Evolutionary conservation across 2,888 invertebrate genomes (phyloP).

Genomic region (Caenorhabditis sulstoni): DNA sequence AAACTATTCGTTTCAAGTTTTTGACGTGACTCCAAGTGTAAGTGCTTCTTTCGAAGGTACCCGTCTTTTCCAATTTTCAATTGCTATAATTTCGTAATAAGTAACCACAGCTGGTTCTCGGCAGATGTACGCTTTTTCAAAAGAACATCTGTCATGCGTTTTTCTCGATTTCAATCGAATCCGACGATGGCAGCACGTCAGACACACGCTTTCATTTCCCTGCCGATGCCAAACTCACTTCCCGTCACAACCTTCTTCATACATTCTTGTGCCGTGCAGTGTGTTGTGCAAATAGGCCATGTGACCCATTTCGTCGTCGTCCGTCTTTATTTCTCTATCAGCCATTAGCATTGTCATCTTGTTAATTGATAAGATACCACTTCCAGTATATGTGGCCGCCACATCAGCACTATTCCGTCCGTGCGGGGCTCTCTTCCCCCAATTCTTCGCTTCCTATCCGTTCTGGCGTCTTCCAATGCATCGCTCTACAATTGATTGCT

Average conservation of each 20-base stretch:
- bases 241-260: neutral
- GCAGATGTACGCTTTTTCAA: too few relatives aligned
- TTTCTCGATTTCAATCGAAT: too few relatives aligned
- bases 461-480: neutral
- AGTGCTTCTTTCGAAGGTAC: neutral
- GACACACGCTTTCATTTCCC: neutral
- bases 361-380: conserved; percentile 40
- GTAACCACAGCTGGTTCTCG: too few relatives aligned
- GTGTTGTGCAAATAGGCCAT: conserved; percentile 21
- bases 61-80: neutral
- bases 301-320: conserved; percentile 13
- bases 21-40: too few relatives aligned
- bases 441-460: too few relatives aligned
- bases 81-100: too few relatives aligned
- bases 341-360: neutral
- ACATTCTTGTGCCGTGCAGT: neutral
- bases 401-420: neutral
- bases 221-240: conserved; percentile 1
- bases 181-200: too few relatives aligned
- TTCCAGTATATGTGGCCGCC: conserved; percentile 5
- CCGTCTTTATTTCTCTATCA: neutral
- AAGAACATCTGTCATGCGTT: too few relatives aligned
- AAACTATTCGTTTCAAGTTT: too few relatives aligned
- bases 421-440: too few relatives aligned
- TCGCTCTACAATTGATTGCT: conserved; percentile 17